A percentile compares a stretch with the other conserved stretches of the same genome.
These are phyloP conservation scores for Podocnemis expansa DNA, from an alignment of 2,113 vertebrate species.

Conservation along the genomic window DNA sequence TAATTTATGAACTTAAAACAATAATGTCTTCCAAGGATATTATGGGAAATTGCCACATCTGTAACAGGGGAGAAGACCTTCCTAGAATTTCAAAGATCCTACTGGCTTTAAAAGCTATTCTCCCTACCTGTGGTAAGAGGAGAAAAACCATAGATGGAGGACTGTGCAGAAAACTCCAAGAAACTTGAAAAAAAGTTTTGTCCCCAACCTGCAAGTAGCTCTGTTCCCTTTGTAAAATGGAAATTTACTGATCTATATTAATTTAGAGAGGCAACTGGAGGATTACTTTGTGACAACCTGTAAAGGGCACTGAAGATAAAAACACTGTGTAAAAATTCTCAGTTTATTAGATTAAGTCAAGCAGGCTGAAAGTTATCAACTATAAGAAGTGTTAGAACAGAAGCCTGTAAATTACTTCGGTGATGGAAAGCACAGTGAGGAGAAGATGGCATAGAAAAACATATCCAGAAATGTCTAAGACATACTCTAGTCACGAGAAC, in stretches of 20 bases:
- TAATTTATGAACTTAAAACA: neutral
- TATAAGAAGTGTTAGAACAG: neutral
- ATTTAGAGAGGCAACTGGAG: neutral
- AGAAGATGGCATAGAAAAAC: conserved; percentile 34
- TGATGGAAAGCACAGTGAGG: conserved; percentile 21
- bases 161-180: neutral
- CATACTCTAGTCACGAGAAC: neutral
- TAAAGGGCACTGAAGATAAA: neutral
- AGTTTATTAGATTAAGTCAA: neutral
- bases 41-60: neutral
- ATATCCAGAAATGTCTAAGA: neutral
- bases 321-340: neutral
- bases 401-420: neutral
- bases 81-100: neutral
- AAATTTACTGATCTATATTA: neutral
- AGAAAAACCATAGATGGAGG: neutral
- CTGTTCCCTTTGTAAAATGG: neutral
- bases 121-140: neutral
- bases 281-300: neutral
- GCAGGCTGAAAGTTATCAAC: neutral
- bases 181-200: neutral
- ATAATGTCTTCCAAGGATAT: neutral
- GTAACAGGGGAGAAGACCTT: neutral
- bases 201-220: neutral
- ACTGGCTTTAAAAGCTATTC: neutral